phyloP scores from a whole-genome alignment of 2,888 invertebrate genomes.

The Hirtodrosophila histrioides region DNA sequence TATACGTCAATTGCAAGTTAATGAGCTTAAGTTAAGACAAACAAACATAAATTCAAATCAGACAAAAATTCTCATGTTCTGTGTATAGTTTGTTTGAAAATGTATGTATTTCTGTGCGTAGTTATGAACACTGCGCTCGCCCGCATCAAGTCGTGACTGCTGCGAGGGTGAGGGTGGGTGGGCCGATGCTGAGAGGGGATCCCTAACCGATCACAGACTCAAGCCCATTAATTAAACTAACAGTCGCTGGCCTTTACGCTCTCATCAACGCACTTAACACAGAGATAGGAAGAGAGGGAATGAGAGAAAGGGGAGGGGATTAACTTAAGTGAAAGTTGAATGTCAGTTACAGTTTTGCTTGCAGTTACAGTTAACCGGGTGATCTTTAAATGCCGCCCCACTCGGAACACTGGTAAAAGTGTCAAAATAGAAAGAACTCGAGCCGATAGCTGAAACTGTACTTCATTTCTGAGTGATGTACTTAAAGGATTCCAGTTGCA shows the following conservation, averaged over 20 bases:
- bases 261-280: constrained; percentile 64
- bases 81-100: constrained; percentile 5
- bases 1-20: constrained; percentile 63
- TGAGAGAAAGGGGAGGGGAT: constrained; percentile 11
- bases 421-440: constrained; percentile 25
- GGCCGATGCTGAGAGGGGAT: constrained; percentile 9
- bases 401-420: constrained; percentile 14
- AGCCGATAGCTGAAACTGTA: constrained; percentile 4
- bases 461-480: constrained; percentile 8
- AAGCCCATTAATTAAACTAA: constrained; percentile 60
- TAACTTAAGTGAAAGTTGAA: constrained; percentile 12
- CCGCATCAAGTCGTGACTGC: constrained; percentile 25
- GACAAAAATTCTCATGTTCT: constrained; percentile 20
- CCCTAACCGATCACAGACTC: constrained; percentile 18
- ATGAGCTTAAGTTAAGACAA: constrained; percentile 71
- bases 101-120: too few species aligned
- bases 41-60: constrained; percentile 50
- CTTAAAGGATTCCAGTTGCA: too few species aligned
- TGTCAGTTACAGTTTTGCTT: not conserved
- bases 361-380: constrained; percentile 28
- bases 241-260: constrained; percentile 61
- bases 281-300: not conserved
- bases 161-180: constrained; percentile 15
- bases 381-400: constrained; percentile 27
- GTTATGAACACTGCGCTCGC: too few species aligned